Conservation (phyloP, 2,113 vertebrate species). For the Mugil cephalus region DNA sequence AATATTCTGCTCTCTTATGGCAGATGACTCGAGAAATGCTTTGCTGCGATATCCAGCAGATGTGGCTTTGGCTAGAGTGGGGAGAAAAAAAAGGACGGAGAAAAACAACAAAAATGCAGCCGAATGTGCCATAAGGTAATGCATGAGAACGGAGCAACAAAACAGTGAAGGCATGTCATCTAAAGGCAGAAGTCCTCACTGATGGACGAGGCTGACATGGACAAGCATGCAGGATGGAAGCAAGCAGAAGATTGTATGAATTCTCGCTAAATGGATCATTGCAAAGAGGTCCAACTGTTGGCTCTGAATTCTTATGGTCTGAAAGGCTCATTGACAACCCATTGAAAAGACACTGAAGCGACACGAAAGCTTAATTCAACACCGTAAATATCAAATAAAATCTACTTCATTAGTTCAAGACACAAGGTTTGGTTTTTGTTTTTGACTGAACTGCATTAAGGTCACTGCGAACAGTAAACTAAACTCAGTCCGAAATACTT, state of each 20-base stretch:
- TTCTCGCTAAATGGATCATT: not conserved
- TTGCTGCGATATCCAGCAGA: conserved; percentile 41
- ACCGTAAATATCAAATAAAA: not conserved
- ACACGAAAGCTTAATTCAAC: conserved; percentile 11
- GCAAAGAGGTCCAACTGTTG: not conserved
- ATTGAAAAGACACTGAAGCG: conserved; percentile 37
- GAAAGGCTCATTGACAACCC: conserved; percentile 68
- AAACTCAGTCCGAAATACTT: too few relatives aligned
- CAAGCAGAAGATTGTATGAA: conserved; percentile 35
- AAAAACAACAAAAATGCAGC: conserved; percentile 34
- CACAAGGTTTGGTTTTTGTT: not conserved
- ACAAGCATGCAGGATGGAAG: conserved; percentile 65
- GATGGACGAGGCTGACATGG: conserved; percentile 55
- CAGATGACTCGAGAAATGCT: conserved; percentile 19
- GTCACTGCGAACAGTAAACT: not conserved
- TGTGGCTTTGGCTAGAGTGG: conserved; percentile 20
- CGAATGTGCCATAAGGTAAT: conserved; percentile 40
- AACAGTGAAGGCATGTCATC: conserved; percentile 50
- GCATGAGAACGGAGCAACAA: conserved; percentile 50
- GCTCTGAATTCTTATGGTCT: conserved; percentile 8
- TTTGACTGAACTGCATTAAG: not conserved
- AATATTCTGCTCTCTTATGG: conserved; percentile 3
- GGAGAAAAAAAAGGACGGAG: not conserved
- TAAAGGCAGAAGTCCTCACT: conserved; percentile 34
- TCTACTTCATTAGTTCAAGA: conserved; percentile 2